Conservation (phyloP, 2,888 invertebrate species). For the Charanyca ferruginea region DNA sequence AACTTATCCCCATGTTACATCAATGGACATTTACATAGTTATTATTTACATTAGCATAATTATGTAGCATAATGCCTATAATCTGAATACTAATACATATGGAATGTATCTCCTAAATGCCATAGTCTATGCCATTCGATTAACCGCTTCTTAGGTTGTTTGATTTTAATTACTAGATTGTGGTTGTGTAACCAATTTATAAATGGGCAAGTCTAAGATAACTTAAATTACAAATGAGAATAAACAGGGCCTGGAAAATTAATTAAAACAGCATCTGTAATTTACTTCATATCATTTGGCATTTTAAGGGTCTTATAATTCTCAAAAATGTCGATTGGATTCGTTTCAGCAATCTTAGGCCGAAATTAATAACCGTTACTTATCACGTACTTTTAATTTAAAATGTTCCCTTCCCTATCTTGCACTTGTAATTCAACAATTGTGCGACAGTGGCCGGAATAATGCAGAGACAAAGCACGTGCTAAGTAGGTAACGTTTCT, state of each 20-base stretch:
- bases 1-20: slow-evolving; percentile 33
- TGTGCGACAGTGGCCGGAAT: background rate
- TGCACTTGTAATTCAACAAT: background rate
- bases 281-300: background rate
- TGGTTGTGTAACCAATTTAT: slow-evolving; percentile 18
- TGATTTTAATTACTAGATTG: slow-evolving; percentile 45
- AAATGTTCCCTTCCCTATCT: too few species aligned
- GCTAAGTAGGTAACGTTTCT: background rate
- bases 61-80: slow-evolving; percentile 2
- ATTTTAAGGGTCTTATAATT: background rate
- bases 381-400: background rate
- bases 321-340: too few species aligned
- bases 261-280: slow-evolving; percentile 10
- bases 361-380: background rate
- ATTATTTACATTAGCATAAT: slow-evolving; percentile 20
- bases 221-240: slow-evolving; percentile 6
- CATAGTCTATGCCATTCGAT: slow-evolving; percentile 19
- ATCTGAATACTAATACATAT: slow-evolving; percentile 27
- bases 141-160: slow-evolving; percentile 21
- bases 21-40: slow-evolving; percentile 17
- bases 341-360: background rate
- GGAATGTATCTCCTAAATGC: slow-evolving; percentile 26
- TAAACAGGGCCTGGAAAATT: background rate
- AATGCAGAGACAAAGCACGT: too few species aligned
- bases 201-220: background rate